Percentiles rank a stretch among this genome's conserved stretches.
Evolutionary conservation across 1,140 invertebrate genomes (phyloP).

Genomic region (Halesus radiatus): DNA sequence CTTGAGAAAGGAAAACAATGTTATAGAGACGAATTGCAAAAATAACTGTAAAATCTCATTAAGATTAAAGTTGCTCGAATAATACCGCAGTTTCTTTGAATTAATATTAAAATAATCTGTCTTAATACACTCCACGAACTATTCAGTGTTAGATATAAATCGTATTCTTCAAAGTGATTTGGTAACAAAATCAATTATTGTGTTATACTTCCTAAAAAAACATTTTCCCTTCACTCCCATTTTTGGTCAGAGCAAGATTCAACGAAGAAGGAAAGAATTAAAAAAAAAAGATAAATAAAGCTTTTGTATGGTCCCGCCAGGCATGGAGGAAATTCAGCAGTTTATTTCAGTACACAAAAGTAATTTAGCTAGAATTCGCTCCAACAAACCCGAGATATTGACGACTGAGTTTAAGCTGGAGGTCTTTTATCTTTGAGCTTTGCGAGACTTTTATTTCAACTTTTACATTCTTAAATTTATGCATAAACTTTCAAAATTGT

Average conservation of each 20-base stretch:
- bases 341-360: conserved; percentile 36
- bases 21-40: too few relatives aligned
- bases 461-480: conserved; percentile 27
- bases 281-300: conserved; percentile 26
- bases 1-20: too few relatives aligned
- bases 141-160: too few relatives aligned
- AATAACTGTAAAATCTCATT: too few relatives aligned
- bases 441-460: conserved; percentile 18
- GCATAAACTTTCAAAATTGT: conserved; percentile 18
- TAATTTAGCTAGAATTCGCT: conserved; percentile 35
- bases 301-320: conserved; percentile 20
- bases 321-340: conserved; percentile 10
- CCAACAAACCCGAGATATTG: conserved; percentile 32
- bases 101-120: too few relatives aligned
- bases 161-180: too few relatives aligned
- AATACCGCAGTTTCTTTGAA: too few relatives aligned
- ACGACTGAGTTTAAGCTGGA: conserved; percentile 27
- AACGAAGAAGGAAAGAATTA: background rate
- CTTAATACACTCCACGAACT: too few relatives aligned
- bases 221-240: background rate
- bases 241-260: background rate
- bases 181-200: too few relatives aligned
- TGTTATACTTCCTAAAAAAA: too few relatives aligned
- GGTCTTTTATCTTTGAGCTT: conserved; percentile 18
- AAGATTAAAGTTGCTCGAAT: too few relatives aligned